Evolutionary conservation across 2,888 invertebrate genomes (phyloP), one percentile per base, ranked within the genome.

Genomic region (Hypselothyrea guttata): DNA sequence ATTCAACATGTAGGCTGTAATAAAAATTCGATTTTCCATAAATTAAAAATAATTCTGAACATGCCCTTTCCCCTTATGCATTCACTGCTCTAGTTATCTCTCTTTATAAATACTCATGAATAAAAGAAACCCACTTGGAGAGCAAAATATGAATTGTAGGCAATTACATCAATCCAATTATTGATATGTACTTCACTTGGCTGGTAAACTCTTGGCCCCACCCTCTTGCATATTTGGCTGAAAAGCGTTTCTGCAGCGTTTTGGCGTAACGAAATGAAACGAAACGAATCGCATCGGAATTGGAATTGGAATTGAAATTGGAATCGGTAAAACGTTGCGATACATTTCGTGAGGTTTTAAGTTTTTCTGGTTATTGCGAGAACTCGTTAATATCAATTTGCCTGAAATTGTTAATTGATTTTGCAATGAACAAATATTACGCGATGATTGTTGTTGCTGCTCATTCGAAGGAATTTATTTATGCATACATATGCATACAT

Each of bases 331-430:
- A 22, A 22, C 52, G 38, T 57, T 68, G 71, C 65, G 66, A 60
- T 56, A 64, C 40, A 64, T 51, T 66, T 56, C n/a, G 62, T 47
- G 58, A 42, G 63, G 70, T 59, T 53, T 62, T 63, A 44, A 45
- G 48, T 62, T 73, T 62, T 73, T 68, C 59, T 77, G 63, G 53
- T 72, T 71, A 54, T 71, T 69, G 54, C 75, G 70, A 82, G 84
- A 78, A 84, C 84, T 82, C 84, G 86, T 87, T 85, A 82, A 87
- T 85, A 79, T 86, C 83, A 85, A 87, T 85, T 85, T 86, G 83
- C 84, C 72, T 65, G 69, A 82, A 87, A 87, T 82, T 70, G 87
- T 77, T 86, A 85, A 85, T 85, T 85, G 85, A 84, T 85, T 86
- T 85, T 83, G 86, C 86, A 85, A 87, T 87, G 83, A 86, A 70